Percentiles rank a stretch among this genome's conserved stretches.
These are phyloP conservation scores for Saguinus imperator DNA, from an alignment of 2,113 vertebrate genomes.

Conservation along the genomic window DNA sequence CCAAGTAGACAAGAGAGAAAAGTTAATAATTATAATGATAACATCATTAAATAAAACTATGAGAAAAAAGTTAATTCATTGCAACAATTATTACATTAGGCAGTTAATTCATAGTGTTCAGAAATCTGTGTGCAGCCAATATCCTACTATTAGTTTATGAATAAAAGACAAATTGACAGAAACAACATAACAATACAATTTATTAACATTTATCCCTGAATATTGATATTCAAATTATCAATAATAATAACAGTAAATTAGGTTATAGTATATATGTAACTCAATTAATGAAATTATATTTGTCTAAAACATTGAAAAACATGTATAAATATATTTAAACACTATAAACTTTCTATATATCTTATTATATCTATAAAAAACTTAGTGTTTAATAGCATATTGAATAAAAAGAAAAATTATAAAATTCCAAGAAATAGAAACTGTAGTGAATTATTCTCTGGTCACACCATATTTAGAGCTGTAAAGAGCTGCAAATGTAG, in stretches of 20 bases:
- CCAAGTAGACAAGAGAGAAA: neutral
- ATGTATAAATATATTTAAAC: neutral
- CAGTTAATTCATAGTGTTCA: neutral
- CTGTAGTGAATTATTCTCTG: neutral
- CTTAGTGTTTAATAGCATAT: neutral
- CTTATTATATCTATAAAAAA: neutral
- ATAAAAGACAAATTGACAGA: neutral
- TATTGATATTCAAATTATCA: neutral
- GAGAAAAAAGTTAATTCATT: neutral
- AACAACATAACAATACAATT: neutral
- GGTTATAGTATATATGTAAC: neutral
- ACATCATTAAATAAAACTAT: neutral
- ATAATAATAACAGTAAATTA: neutral
- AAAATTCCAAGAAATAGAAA: neutral
- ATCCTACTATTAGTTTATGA: neutral
- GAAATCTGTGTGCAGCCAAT: neutral
- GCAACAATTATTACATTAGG: neutral
- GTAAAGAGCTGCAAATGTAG: neutral
- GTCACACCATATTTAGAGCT: neutral
- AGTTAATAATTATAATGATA: neutral
- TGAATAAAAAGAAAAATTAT: neutral
- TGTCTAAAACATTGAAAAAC: neutral
- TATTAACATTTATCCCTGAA: neutral
- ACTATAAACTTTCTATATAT: neutral
- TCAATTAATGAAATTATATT: neutral